Percentiles rank a stretch among this genome's conserved stretches.
Evolutionary conservation across 2,797 vertebrate species (phyloP).

Genomic region (Paedocypris micromegethes): DNA sequence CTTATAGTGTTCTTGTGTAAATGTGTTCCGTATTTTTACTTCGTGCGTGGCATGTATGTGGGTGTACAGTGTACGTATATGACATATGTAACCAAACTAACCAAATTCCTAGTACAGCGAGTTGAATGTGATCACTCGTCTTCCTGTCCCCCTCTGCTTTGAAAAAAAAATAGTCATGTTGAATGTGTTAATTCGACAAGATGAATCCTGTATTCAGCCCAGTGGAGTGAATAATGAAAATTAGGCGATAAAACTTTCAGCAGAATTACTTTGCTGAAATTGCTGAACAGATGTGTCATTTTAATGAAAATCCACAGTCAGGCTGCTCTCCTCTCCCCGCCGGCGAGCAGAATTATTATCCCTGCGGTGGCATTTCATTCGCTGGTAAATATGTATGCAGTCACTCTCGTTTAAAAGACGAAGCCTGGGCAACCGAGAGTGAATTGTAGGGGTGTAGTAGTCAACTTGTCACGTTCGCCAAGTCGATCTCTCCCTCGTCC

Average conservation of each 20-base stretch:
- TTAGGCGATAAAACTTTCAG: constrained; percentile 99
- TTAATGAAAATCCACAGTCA: constrained; percentile 99
- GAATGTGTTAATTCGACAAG: constrained; percentile 99
- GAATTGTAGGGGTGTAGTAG: constrained; percentile 74
- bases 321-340: constrained; percentile 84
- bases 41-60: no score
- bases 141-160: constrained; percentile 74
- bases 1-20: no score
- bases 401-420: constrained; percentile 71
- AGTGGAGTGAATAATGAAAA: constrained; percentile 99
- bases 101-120: no score
- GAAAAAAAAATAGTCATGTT: constrained; percentile 77
- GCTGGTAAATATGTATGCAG: constrained; percentile 99
- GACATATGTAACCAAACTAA: no score
- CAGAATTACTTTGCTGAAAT: constrained; percentile 99
- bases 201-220: constrained; percentile 99
- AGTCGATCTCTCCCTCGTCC: constrained; percentile 97
- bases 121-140: constrained; percentile 95
- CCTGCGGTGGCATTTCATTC: constrained; percentile 98
- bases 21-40: no score
- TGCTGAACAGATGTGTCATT: constrained; percentile 99
- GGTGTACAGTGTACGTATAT: no score
- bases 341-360: constrained; percentile 98
- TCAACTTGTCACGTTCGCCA: constrained; percentile 99
- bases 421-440: constrained; percentile 70